Percentiles rank a stretch among this genome's conserved stretches.
Conservation (phyloP, 2,113 vertebrate genomes). For the Gymnocephalus cernua region DNA sequence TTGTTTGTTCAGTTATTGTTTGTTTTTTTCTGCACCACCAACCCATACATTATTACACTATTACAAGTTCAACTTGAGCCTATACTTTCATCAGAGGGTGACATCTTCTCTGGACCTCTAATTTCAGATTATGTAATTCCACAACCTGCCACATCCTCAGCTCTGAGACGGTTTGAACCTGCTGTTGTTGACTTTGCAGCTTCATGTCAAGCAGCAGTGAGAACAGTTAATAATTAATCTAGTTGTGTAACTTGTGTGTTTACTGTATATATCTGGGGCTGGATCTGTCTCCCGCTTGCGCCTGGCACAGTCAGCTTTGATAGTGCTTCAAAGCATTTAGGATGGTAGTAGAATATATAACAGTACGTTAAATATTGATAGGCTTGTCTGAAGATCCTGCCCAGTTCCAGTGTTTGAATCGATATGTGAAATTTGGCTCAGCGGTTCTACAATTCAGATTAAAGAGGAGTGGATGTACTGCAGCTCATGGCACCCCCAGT, state of each 20-base stretch:
- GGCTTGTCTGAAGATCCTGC: constrained; percentile 12
- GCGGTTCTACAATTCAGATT: constrained; percentile 22
- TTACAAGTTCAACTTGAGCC: constrained; percentile 45
- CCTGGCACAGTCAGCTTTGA: constrained; percentile 43
- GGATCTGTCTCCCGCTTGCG: neutral
- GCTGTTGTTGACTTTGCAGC: constrained; percentile 42
- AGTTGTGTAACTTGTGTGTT: constrained; percentile 33
- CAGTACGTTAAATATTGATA: constrained; percentile 40
- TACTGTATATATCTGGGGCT: constrained; percentile 2
- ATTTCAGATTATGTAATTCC: constrained; percentile 56
- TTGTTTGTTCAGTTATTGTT: neutral
- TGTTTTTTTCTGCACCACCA: constrained; percentile 62
- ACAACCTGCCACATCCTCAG: constrained; percentile 37
- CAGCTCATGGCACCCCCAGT: neutral
- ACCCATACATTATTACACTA: constrained; percentile 47
- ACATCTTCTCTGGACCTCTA: constrained; percentile 50
- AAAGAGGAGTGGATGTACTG: constrained; percentile 2
- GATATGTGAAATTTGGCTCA: constrained; percentile 22
- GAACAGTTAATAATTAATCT: constrained; percentile 59
- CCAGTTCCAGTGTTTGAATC: constrained; percentile 14
- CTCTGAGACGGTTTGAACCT: constrained; percentile 30
- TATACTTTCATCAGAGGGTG: constrained; percentile 45
- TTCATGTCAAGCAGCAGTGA: constrained; percentile 23
- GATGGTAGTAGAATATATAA: constrained; percentile 34
- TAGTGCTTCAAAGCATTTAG: constrained; percentile 49